These are phyloP conservation scores for Zophobas atratus DNA, from an alignment of 1,140 invertebrate genomes.

Conservation along the genomic window DNA sequence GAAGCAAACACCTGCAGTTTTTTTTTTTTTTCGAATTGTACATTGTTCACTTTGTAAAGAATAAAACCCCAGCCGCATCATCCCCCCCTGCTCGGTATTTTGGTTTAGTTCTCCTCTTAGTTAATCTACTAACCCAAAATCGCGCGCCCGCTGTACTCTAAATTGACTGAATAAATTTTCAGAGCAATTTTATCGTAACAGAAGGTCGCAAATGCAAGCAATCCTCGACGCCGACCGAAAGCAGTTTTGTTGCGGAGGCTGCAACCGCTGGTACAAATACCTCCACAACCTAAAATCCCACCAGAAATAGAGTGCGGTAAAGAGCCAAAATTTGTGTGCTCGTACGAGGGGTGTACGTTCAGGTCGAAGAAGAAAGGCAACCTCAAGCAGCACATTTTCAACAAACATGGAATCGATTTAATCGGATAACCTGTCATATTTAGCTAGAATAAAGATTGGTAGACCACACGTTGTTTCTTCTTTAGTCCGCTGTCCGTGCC, in stretches of 20 bases:
- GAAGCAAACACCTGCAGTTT: too few species aligned
- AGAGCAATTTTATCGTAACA: slow-evolving; percentile 24
- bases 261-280: slow-evolving; percentile 45
- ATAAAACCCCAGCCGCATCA: background rate
- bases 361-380: slow-evolving; percentile 67
- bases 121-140: slow-evolving; percentile 26
- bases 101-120: slow-evolving; percentile 7
- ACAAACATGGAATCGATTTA: slow-evolving; percentile 42
- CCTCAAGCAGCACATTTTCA: slow-evolving; percentile 54
- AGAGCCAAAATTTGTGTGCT: slow-evolving; percentile 69
- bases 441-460: slow-evolving; percentile 15
- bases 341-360: slow-evolving; percentile 62
- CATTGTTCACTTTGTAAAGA: background rate
- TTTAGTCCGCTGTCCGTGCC: background rate
- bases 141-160: background rate
- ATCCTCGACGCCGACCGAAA: slow-evolving; percentile 8
- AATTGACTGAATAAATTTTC: slow-evolving; percentile 39
- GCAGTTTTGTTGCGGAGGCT: slow-evolving; percentile 42
- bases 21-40: too few species aligned
- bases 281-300: slow-evolving; percentile 66
- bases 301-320: slow-evolving; percentile 78
- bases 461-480: background rate
- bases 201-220: slow-evolving; percentile 12
- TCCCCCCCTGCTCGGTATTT: background rate
- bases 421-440: slow-evolving; percentile 26